Percentiles rank a stretch among this genome's conserved stretches.
Conservation (phyloP, 2,113 vertebrate species). For the Brachyhypopomus occidentalis region DNA sequence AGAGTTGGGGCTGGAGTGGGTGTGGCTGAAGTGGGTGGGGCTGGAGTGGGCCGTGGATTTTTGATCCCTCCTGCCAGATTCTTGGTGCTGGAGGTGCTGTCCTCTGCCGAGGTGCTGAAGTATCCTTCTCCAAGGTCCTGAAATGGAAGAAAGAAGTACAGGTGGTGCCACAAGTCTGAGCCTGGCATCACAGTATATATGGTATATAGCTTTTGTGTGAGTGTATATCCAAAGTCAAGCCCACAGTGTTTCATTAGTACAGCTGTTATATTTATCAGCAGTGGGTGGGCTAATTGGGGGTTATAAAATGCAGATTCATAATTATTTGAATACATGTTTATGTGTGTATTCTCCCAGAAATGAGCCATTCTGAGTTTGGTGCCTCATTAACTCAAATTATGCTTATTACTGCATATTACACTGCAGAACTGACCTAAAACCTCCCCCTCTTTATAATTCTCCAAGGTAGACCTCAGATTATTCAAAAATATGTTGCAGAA, state of each 20-base stretch:
- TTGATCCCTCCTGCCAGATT: no score
- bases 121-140: no score
- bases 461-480: conserved; percentile 19
- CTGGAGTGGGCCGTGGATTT: no score
- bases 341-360: conserved; percentile 29
- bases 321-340: conserved; percentile 37
- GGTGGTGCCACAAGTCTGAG: no score
- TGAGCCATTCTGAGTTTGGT: conserved; percentile 37
- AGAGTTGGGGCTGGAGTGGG: no score
- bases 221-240: not conserved
- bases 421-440: conserved; percentile 13
- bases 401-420: conserved; percentile 21
- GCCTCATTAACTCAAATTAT: conserved; percentile 41
- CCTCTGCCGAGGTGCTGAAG: no score
- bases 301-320: conserved; percentile 35
- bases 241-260: not conserved
- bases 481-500: not conserved
- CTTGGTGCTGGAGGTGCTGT: no score
- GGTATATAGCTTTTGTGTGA: not conserved
- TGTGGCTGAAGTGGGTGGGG: no score
- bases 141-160: no score
- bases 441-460: conserved; percentile 12
- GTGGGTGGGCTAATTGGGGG: conserved; percentile 20
- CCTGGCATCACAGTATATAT: no score
- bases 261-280: conserved; percentile 22